These are phyloP conservation scores for Drosophila azteca DNA, from an alignment of 1,140 invertebrate species.

Conservation along the genomic window DNA sequence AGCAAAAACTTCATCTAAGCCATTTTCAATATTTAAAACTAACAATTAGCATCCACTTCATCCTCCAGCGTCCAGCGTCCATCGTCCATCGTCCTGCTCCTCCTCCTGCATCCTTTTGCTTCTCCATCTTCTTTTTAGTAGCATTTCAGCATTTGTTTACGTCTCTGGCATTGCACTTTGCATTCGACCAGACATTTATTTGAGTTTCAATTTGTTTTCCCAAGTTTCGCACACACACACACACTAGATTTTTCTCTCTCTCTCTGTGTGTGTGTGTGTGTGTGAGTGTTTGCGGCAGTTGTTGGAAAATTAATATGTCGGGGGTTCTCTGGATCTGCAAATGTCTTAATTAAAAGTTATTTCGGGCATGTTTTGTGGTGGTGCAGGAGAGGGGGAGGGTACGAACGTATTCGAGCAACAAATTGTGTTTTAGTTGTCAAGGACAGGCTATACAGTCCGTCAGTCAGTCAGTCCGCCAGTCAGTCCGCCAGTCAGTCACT, in stretches of 20 bases:
- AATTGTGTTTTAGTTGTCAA: conserved; percentile 53
- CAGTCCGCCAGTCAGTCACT: not conserved
- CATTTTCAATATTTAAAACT: conserved; percentile 63
- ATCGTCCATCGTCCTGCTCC: too few relatives aligned
- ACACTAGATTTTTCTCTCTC: too few relatives aligned
- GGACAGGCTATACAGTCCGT: conserved; percentile 18
- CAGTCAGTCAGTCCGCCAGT: conserved; percentile 2
- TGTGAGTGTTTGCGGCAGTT: conserved; percentile 58
- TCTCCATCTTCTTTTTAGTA: not conserved
- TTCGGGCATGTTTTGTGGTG: conserved; percentile 33
- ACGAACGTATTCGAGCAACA: conserved; percentile 11
- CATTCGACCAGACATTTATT: conserved; percentile 62
- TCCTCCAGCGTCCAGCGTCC: too few relatives aligned
- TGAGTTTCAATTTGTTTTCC: conserved; percentile 64
- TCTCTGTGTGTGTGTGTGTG: conserved; percentile 46
- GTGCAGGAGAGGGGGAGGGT: not conserved
- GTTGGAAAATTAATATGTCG: conserved; percentile 75
- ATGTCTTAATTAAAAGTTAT: conserved; percentile 79
- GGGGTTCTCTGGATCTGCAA: conserved; percentile 62
- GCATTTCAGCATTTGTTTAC: conserved; percentile 36
- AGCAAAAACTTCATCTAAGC: conserved; percentile 29
- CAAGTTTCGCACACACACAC: conserved; percentile 51
- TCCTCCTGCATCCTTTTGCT: not conserved
- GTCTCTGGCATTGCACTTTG: conserved; percentile 30
- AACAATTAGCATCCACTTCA: conserved; percentile 47